A percentile compares a stretch with the other conserved stretches of the same genome.
Evolutionary conservation across 2,797 vertebrate genomes (phyloP).

Genomic region (Hylomyscus alleni): DNA sequence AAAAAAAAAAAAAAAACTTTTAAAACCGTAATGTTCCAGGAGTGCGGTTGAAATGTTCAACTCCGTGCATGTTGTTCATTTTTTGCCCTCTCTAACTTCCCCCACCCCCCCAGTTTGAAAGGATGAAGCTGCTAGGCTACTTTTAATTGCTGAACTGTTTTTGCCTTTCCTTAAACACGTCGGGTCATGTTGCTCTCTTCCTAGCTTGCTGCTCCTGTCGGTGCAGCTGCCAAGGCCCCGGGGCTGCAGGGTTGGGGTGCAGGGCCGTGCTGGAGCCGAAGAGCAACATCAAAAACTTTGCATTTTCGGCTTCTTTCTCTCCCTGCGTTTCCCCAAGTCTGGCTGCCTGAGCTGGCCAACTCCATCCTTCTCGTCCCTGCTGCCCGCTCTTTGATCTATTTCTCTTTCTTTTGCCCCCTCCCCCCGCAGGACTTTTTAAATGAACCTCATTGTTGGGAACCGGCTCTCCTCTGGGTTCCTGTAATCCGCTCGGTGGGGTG

Average conservation of each 20-base stretch:
- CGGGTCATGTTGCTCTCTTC: slow-evolving; percentile 81
- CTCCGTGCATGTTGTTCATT: slow-evolving; percentile 14
- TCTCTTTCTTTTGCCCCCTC: slow-evolving; percentile 43
- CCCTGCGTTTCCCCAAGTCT: neutral
- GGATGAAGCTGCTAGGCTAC: slow-evolving; percentile 75
- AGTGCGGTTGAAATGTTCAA: slow-evolving; percentile 26
- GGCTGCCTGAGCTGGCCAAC: neutral
- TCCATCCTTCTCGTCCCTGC: neutral
- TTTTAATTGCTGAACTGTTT: slow-evolving; percentile 85
- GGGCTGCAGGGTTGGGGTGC: slow-evolving; percentile 77
- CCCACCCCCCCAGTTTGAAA: slow-evolving; percentile 58
- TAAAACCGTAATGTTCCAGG: slow-evolving; percentile 21
- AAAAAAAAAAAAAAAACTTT: slow-evolving; percentile 24
- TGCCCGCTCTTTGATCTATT: slow-evolving; percentile 78
- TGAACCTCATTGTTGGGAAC: slow-evolving; percentile 84
- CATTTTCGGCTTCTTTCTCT: slow-evolving; percentile 58
- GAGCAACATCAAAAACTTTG: slow-evolving; percentile 63
- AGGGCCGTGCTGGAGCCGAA: slow-evolving; percentile 59
- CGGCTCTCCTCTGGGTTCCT: slow-evolving; percentile 75
- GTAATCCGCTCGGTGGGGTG: slow-evolving; percentile 80
- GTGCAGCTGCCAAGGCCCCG: slow-evolving; percentile 78
- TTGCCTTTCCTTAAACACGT: slow-evolving; percentile 80
- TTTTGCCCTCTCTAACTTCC: neutral
- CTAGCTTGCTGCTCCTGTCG: slow-evolving; percentile 73
- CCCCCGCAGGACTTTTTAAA: slow-evolving; percentile 74